Base-by-base conservation (phyloP, 2,113 vertebrate species). In the Oreochromis niloticus region DNA sequence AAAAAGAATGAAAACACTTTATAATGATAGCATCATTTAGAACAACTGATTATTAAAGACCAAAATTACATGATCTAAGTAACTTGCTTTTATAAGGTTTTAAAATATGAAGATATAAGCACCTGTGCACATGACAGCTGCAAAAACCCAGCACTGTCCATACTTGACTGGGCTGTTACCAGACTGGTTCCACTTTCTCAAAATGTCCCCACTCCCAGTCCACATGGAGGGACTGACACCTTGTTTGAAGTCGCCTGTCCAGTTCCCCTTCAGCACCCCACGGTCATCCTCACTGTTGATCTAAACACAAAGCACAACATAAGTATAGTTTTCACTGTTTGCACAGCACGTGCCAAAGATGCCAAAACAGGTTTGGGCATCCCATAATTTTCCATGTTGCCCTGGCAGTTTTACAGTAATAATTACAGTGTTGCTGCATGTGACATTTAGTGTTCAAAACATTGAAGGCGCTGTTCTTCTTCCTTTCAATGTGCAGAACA, bases 131-230 rank as follows among this genome's bases (percentile, higher is more conserved):
- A 98, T 97, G 93, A 99, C 98, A 1, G 97, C 98, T 3, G 98
- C 98, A 92, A 97, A 99, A 68, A 99, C 99, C 99, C 99, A 99
- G 95, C 99, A 99, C 95, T 99, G 99, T 36, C 98, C 98, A 0
- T 98, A 99, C 86, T 96, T 97, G 36, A 99, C 98, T 0, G 98
- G 97, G 1, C 87, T 95, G 95, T 92, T 98, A 30, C 95, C 95
- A 81, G 95, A 94, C 86, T 95, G 88, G 0, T 94, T 88, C 98
- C 98, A 99, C 43, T 95, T 96, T 61, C 83, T 96, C 88, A 99
- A 94, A 86, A 99, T 98, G 85, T 97, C 96, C 75, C 97, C 97
- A 0, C 98, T 99, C 66, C 98, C 97, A 0, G 97, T 96, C 99
- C 99, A 99, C 1, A 79, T 66, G 89, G 97, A 96, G 0, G 99